A percentile compares a stretch with the other conserved stretches of the same genome.
Conservation (phyloP, 1,140 invertebrate genomes). For the Bombus polaris region DNA sequence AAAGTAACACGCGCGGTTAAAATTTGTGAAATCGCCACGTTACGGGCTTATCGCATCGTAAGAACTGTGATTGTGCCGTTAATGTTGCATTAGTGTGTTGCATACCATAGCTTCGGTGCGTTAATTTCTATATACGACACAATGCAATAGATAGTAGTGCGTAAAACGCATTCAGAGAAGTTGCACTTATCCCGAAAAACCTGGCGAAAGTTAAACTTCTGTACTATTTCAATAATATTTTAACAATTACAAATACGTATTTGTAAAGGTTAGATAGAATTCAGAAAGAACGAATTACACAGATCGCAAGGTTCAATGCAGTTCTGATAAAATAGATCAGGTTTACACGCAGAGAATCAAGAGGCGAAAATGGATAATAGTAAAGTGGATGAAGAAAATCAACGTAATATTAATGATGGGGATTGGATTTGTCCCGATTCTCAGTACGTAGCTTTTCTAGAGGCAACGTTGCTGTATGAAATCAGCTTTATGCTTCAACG, state of each 20-base stretch:
- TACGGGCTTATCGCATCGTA: slow-evolving; percentile 8
- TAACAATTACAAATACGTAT: neutral
- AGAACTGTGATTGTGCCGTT: slow-evolving; percentile 35
- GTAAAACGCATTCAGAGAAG: neutral
- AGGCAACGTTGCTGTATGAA: neutral
- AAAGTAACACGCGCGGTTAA: neutral
- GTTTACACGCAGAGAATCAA: neutral
- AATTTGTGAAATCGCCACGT: slow-evolving; percentile 12
- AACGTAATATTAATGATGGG: slow-evolving; percentile 77
- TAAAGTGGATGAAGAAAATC: slow-evolving; percentile 78
- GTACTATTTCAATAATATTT: neutral
- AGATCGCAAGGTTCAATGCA: slow-evolving; percentile 11
- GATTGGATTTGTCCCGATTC: slow-evolving; percentile 81
- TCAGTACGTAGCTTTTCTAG: slow-evolving; percentile 72
- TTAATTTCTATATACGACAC: slow-evolving; percentile 22
- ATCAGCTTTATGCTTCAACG: neutral
- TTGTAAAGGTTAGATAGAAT: slow-evolving; percentile 30
- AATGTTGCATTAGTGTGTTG: slow-evolving; percentile 24
- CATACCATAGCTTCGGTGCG: slow-evolving; percentile 11
- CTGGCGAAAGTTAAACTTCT: neutral
- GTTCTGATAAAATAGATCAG: slow-evolving; percentile 6
- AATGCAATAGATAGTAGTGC: slow-evolving; percentile 25
- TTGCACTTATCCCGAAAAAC: neutral
- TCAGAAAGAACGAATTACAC: neutral
- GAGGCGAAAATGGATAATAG: slow-evolving; percentile 67